Evolutionary conservation across 2,113 vertebrate species (phyloP).

Genomic region (Hylia prasina): DNA sequence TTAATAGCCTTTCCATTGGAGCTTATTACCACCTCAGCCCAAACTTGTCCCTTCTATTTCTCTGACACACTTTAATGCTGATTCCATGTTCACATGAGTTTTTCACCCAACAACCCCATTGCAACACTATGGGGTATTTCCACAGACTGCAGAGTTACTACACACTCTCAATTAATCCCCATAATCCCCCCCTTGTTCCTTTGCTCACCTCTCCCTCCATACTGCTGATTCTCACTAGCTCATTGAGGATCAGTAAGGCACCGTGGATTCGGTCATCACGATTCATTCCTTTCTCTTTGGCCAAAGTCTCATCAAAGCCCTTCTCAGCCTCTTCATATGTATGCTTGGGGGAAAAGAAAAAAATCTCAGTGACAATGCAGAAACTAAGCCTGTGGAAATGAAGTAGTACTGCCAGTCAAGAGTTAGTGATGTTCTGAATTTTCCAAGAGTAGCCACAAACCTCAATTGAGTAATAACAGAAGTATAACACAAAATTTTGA

Average conservation of each 20-base stretch:
- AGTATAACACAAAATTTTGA: background rate
- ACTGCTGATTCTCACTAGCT: slow-evolving; percentile 98
- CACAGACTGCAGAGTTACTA: background rate
- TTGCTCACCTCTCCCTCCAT: slow-evolving; percentile 96
- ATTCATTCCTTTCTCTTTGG: slow-evolving; percentile 98
- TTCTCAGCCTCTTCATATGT: slow-evolving; percentile 97
- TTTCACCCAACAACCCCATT: background rate
- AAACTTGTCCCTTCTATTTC: background rate
- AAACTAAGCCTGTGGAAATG: background rate
- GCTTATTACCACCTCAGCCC: background rate
- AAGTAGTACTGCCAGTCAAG: background rate
- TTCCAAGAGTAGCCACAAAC: background rate
- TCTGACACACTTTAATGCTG: background rate
- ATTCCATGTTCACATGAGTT: background rate
- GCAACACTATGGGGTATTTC: background rate
- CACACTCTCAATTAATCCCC: background rate
- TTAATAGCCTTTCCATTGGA: background rate
- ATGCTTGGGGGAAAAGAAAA: slow-evolving; percentile 74
- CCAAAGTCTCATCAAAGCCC: slow-evolving; percentile 94
- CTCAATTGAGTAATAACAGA: background rate
- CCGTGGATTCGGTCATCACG: slow-evolving; percentile 94
- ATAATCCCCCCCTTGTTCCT: accelerated
- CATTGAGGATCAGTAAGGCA: slow-evolving; percentile 93
- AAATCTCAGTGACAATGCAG: background rate
- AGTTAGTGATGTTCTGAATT: background rate